Conservation (phyloP, 2,797 vertebrate genomes). For the Eleutherodactylus coqui region DNA sequence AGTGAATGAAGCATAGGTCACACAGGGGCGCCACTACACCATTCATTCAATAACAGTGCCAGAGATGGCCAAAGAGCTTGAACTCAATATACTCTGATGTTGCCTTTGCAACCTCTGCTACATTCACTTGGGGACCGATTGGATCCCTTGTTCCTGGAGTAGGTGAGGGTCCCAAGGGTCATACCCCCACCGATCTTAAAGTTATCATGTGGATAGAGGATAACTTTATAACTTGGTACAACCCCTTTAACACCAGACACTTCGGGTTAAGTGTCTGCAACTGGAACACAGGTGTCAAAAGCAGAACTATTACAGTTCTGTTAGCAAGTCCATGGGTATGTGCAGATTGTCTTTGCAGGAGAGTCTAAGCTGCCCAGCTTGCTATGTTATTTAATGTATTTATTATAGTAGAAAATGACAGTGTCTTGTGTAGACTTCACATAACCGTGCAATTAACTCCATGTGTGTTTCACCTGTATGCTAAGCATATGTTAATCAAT, state of each 20-base stretch:
- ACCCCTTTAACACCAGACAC: neutral
- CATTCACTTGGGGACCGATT: no score
- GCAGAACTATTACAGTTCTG: neutral
- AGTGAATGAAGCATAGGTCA: no score
- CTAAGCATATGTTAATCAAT: constrained; percentile 8
- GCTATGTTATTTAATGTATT: constrained; percentile 4
- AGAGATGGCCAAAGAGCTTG: no score
- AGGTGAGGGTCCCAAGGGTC: no score
- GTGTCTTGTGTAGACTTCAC: neutral
- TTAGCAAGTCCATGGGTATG: neutral
- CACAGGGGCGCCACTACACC: no score
- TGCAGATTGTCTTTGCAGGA: neutral
- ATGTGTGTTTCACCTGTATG: neutral
- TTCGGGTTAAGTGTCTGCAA: neutral
- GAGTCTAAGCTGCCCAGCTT: neutral
- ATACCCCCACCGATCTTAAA: no score
- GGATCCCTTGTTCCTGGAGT: no score
- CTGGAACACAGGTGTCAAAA: neutral
- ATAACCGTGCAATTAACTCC: constrained; percentile 14
- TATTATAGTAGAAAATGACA: neutral
- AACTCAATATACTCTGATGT: no score
- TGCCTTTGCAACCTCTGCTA: no score
- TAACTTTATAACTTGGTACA: no score
- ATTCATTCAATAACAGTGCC: no score
- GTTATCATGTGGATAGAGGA: no score